Evolutionary conservation across 1,140 invertebrate species (phyloP).

Genomic region (Uloborus diversus): DNA sequence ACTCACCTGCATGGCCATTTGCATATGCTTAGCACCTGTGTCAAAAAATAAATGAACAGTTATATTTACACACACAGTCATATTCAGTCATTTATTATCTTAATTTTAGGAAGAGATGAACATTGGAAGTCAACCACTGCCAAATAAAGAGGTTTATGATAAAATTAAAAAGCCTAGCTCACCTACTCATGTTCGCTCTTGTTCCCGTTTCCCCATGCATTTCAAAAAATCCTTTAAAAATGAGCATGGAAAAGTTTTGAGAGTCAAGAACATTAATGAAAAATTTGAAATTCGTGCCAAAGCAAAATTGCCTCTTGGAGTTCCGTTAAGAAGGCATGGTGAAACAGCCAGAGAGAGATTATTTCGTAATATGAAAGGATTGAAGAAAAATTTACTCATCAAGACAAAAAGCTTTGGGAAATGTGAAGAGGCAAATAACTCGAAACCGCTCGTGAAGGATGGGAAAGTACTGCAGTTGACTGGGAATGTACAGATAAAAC

Average conservation of each 20-base stretch:
- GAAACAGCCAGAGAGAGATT: conserved; percentile 57
- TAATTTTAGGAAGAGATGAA: conserved; percentile 49
- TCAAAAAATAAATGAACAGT: not conserved
- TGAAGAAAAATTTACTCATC: conserved; percentile 55
- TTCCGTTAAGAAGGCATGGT: conserved; percentile 32
- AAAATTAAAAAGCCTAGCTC: conserved; percentile 10
- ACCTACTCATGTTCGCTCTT: conserved; percentile 53
- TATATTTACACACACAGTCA: no score
- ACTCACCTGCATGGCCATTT: no score
- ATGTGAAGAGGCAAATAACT: conserved; percentile 18
- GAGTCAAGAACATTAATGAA: conserved; percentile 46
- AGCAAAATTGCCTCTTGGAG: not conserved
- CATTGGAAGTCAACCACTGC: conserved; percentile 9
- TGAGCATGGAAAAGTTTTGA: conserved; percentile 46
- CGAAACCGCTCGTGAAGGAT: conserved; percentile 20
- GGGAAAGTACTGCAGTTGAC: not conserved
- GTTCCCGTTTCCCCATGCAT: conserved; percentile 48
- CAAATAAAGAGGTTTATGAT: conserved; percentile 5
- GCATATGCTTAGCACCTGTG: not conserved
- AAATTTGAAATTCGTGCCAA: conserved; percentile 34
- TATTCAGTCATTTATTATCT: no score
- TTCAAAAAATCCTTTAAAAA: conserved; percentile 51
- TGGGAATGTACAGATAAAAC: conserved; percentile 39
- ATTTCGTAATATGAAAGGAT: conserved; percentile 57
- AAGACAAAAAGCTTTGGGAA: conserved; percentile 39